Evolutionary conservation across 2,888 invertebrate genomes (phyloP), one percentile per base, ranked within the genome.

Genomic region (Pollenia labialis): DNA sequence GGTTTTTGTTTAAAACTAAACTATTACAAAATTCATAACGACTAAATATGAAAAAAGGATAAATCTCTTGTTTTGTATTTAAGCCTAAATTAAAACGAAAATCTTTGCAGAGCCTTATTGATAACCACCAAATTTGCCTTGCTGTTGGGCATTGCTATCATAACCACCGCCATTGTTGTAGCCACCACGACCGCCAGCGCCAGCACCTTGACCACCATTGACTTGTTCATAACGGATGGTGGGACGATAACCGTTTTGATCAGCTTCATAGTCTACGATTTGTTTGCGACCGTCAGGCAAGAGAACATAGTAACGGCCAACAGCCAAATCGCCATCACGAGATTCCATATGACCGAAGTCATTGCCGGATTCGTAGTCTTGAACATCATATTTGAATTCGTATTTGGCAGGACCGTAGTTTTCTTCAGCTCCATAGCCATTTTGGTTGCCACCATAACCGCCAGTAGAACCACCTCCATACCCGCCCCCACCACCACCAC

Each of bases 211-310:
- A 4, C 93, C 92, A 76, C 90, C 90, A 60, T 94, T 94, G 44
- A 94, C 94, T 90, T 95, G 95, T 91, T 96, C 95, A 91, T 96
- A 96, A 1, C 95, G 94, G 85, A 96, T 95, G 89, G 94, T 95
- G 16, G 96, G 96, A 88, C 95, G 94, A 93, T 95, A 96, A 1
- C 96, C 96, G 62, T 95, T 94, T 90, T 95, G 94, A 89, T 96
- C 96, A 8, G 96, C 96, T 90, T 95, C 95, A 92, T 96, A 96
- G 88, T 95, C 94, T 0, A 96, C 96, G 56, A 95, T 95, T 94
- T 96, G 96, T 91, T 95, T 96, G 90, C 96, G 94, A 66, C 96
- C 96, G 92, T 96, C 96, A 88, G 96, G 96, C 77, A 96, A 92
- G 4, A 95, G 92, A 1, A 96, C 96, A 89, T 95, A 95, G 93